Base-by-base conservation (phyloP, 2,797 vertebrate species). In the Heterohyrax brucei region DNA sequence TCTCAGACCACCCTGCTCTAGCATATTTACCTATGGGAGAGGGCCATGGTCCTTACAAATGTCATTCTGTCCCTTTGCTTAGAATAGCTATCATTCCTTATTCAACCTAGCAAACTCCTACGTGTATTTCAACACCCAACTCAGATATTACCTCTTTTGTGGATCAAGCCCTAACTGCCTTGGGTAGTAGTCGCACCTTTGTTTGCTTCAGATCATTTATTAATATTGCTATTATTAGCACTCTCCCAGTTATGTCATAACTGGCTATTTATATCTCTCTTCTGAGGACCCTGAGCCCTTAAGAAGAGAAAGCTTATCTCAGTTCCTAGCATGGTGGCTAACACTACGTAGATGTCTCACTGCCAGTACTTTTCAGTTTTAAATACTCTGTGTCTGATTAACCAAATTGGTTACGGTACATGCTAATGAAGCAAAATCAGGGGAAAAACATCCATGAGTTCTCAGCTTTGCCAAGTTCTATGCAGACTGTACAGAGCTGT, bases 41-140 rank as follows among this genome's bases (percentile, higher is more conserved):
- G 33, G 12, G 21, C 62, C 53, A 56, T 33, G 4, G 19, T 96
- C 61, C 61, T 93, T 92, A 73, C 13, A 56, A 18, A 21, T 81
- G 59, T 61, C 33, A 62, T 80, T 93, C 61, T 79, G 44, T 70
- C 22, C 66, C 66, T 82, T 85, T 76, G 66, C 66, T 53, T 92
- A 8, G 28, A 75, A 70, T n/a, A 86, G 66, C 80, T 24, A n/a
- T 39, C 30, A n/a, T 28, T 46, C 66, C 7, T 39, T 92, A 80
- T 88, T 61, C 22, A 89, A 26, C 14, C 56, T 81, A 70, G 48
- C 33, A 83, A 75, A 89, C 72, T 87, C 94, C 92, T 94, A 73
- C 16, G 13, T 22, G 16, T 30, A 75, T 19, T 78, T 77, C 61
- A 44, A 39, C 33, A 70, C 56, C 44, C 82, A 56, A 19, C 56